phyloP scores from a whole-genome alignment of 1,140 invertebrate genomes.

The Cherax destructor region DNA sequence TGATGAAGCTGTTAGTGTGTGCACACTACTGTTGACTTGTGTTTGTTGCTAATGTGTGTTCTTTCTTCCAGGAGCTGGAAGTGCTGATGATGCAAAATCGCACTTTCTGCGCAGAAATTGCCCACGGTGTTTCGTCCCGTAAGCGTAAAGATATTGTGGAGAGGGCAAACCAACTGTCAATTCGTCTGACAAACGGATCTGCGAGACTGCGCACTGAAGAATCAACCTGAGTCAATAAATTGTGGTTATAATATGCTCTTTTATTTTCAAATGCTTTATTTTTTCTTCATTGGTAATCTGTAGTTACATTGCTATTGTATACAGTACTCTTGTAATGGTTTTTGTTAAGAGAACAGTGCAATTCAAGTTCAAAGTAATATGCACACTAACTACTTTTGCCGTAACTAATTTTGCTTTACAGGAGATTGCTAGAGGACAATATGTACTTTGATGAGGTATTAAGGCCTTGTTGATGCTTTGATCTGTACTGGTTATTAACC shows the following conservation, averaged over 20 bases:
- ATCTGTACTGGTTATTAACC: too few relatives aligned
- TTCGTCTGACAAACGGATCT: slow-evolving; percentile 96
- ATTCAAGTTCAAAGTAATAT: too few relatives aligned
- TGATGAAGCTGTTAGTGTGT: background rate
- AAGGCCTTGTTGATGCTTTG: too few relatives aligned
- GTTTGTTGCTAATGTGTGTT: background rate
- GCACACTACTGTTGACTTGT: background rate
- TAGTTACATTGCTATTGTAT: too few relatives aligned
- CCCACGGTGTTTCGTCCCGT: slow-evolving; percentile 96
- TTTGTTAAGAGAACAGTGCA: too few relatives aligned
- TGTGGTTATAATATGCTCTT: background rate
- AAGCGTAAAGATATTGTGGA: slow-evolving; percentile 97
- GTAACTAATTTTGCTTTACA: too few relatives aligned
- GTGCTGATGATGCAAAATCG: slow-evolving; percentile 99
- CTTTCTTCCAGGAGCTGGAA: slow-evolving; percentile 91
- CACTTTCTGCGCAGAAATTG: slow-evolving; percentile 97
- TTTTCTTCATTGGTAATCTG: too few relatives aligned
- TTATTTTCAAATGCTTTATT: background rate
- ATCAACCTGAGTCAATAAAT: slow-evolving; percentile 86
- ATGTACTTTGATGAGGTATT: too few relatives aligned
- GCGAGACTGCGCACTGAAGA: slow-evolving; percentile 98
- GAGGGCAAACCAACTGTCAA: slow-evolving; percentile 95
- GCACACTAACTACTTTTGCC: too few relatives aligned
- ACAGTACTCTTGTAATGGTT: too few relatives aligned
- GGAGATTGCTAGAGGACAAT: too few relatives aligned